Conservation (phyloP, 2,797 vertebrate genomes). For the Denticeps clupeoides region DNA sequence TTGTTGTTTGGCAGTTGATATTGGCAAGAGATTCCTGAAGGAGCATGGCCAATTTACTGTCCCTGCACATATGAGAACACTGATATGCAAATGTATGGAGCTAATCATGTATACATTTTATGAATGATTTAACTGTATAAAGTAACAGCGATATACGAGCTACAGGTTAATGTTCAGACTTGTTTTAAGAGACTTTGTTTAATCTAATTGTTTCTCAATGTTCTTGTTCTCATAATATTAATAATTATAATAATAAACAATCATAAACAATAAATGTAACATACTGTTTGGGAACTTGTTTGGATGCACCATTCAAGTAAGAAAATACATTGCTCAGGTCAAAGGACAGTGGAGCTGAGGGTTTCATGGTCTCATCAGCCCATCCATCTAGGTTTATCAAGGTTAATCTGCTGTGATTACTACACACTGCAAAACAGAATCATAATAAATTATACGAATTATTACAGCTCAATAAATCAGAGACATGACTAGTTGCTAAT, state of each 20-base stretch:
- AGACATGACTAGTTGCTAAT: background rate
- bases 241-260: too few relatives aligned
- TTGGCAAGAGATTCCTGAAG: slow-evolving; percentile 88
- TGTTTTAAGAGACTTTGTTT: too few relatives aligned
- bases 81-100: background rate
- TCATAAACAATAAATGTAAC: background rate
- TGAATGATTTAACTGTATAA: background rate
- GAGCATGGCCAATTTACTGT: slow-evolving; percentile 87
- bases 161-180: too few relatives aligned
- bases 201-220: too few relatives aligned
- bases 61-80: slow-evolving; percentile 61
- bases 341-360: slow-evolving; percentile 66
- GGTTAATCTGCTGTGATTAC: slow-evolving; percentile 82
- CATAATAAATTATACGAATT: background rate
- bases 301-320: slow-evolving; percentile 84
- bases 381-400: slow-evolving; percentile 91
- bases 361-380: slow-evolving; percentile 68
- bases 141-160: too few relatives aligned
- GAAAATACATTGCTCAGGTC: slow-evolving; percentile 84
- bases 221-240: too few relatives aligned
- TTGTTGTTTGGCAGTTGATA: slow-evolving; percentile 82
- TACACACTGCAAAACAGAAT: slow-evolving; percentile 62
- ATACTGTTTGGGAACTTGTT: slow-evolving; percentile 82
- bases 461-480: too few relatives aligned
- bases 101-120: background rate